phyloP scores from a whole-genome alignment of 2,888 invertebrate genomes.

The Xestia xanthographa region DNA sequence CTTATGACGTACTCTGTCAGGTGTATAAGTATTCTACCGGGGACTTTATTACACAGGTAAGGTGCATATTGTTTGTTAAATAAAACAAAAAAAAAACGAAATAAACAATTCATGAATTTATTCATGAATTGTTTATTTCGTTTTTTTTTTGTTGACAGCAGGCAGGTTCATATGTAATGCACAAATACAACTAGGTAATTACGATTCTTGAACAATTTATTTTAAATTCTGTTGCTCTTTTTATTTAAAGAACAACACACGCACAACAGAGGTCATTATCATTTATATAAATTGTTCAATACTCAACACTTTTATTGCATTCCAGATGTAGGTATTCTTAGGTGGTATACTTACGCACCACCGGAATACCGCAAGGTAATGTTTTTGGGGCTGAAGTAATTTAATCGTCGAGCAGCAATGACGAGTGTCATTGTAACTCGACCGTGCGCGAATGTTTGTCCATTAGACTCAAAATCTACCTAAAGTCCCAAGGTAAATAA shows the following conservation, averaged over 20 bases:
- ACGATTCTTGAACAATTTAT: not conserved
- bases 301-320: too few relatives aligned
- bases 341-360: too few relatives aligned
- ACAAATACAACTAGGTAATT: not conserved
- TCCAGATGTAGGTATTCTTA: too few relatives aligned
- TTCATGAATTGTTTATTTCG: too few relatives aligned
- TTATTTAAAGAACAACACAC: too few relatives aligned
- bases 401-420: too few relatives aligned
- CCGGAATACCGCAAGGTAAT: not conserved
- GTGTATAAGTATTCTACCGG: slow-evolving; percentile 70
- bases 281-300: too few relatives aligned
- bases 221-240: not conserved
- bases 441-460: not conserved
- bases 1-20: slow-evolving; percentile 73
- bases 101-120: not conserved
- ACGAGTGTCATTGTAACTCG: too few relatives aligned
- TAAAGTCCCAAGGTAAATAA: not conserved
- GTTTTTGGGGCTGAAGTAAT: not conserved
- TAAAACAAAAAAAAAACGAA: not conserved
- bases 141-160: too few relatives aligned
- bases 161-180: not conserved
- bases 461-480: not conserved
- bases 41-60: slow-evolving; percentile 76
- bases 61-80: not conserved
- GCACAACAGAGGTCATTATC: too few relatives aligned